phyloP scores from a whole-genome alignment of 2,113 vertebrate species.

The Gymnorhina tibicen region DNA sequence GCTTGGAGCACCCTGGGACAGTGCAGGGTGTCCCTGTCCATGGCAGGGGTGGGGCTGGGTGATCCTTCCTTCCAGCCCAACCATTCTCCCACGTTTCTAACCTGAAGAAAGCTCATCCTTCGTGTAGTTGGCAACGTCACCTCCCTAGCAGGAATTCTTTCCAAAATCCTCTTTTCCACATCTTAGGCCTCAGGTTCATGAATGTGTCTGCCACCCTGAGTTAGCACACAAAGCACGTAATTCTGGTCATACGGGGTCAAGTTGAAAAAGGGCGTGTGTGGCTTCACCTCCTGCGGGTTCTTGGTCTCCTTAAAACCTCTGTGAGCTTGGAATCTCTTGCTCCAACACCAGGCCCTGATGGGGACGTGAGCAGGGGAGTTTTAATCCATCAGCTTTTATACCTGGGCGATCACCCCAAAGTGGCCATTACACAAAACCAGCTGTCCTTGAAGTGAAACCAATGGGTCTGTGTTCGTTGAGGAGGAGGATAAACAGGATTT shows the following conservation, averaged over 20 bases:
- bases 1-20: fast-evolving
- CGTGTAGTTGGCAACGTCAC: fast-evolving
- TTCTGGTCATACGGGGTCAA: not conserved
- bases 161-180: not conserved
- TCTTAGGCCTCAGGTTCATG: not conserved
- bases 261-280: not conserved
- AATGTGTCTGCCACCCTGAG: not conserved
- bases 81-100: not conserved
- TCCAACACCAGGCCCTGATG: not conserved
- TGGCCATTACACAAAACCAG: not conserved
- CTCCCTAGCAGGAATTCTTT: not conserved
- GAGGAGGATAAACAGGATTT: too few species aligned
- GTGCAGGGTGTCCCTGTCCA: not conserved
- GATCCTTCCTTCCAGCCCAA: not conserved
- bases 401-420: not conserved
- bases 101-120: not conserved
- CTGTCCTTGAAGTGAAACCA: not conserved
- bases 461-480: not conserved
- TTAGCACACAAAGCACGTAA: too few species aligned
- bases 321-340: not conserved
- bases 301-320: not conserved
- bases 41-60: not conserved
- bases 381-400: not conserved
- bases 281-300: not conserved
- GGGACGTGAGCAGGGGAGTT: not conserved